Evolutionary conservation across 2,113 vertebrate species (phyloP).

Genomic region (Dinomys branickii): DNA sequence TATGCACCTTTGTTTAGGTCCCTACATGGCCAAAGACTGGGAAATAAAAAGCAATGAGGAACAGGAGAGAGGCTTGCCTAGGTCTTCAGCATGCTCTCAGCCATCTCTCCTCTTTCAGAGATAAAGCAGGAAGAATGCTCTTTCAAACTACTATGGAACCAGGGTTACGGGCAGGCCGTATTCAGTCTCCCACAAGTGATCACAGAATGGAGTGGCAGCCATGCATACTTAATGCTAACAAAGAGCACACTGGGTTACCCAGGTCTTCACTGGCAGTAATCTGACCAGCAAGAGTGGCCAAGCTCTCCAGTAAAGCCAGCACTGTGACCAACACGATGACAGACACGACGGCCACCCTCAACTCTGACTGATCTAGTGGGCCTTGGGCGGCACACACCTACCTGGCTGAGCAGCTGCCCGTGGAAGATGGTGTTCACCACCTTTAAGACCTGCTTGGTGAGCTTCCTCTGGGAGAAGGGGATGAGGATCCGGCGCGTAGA

Average conservation of each 20-base stretch:
- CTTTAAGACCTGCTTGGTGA: conserved; percentile 98
- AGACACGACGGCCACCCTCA: not conserved
- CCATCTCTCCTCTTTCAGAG: not conserved
- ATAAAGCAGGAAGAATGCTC: not conserved
- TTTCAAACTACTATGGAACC: conserved; percentile 5
- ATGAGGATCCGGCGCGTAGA: conserved; percentile 95
- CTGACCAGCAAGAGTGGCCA: not conserved
- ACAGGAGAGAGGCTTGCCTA: not conserved
- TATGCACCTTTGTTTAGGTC: not conserved
- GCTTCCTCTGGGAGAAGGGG: conserved; percentile 97
- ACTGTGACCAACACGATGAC: not conserved
- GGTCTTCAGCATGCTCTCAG: not conserved
- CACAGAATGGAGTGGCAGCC: conserved; percentile 16
- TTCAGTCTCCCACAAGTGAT: conserved; percentile 28
- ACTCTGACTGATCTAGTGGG: not conserved
- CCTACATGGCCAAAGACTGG: not conserved
- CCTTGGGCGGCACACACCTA: conserved; percentile 76
- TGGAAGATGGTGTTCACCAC: conserved; percentile 99
- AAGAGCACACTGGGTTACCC: not conserved
- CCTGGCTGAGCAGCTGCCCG: conserved; percentile 99
- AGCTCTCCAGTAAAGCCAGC: not conserved
- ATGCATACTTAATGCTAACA: not conserved
- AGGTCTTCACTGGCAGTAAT: not conserved
- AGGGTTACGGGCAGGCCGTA: not conserved
- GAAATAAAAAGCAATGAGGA: not conserved